These are phyloP conservation scores for Scolopax rusticola DNA, from an alignment of 2,797 vertebrate species.

Conservation along the genomic window DNA sequence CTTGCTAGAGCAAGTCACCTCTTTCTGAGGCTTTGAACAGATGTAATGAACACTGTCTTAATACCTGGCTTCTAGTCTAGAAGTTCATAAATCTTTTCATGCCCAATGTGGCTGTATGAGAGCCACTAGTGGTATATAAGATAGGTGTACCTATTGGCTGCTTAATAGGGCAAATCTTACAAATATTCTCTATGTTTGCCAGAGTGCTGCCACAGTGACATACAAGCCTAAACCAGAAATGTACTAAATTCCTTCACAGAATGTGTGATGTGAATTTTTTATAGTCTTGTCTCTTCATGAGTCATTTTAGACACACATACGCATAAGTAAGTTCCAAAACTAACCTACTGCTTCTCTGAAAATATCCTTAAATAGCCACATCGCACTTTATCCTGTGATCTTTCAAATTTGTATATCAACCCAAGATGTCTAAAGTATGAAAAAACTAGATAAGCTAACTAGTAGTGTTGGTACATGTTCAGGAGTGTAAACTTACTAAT, in stretches of 20 bases:
- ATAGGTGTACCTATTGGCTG: background rate
- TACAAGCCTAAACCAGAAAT: background rate
- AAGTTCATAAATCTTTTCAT: background rate
- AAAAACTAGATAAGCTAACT: background rate
- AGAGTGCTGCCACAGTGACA: background rate
- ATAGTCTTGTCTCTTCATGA: background rate
- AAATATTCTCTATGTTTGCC: background rate
- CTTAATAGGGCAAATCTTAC: background rate
- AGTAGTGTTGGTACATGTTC: background rate
- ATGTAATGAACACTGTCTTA: background rate
- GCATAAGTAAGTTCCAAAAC: slow-evolving; percentile 9
- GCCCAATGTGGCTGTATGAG: background rate
- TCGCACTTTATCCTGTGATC: background rate
- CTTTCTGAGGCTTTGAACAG: background rate
- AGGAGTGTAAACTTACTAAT: background rate
- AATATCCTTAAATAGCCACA: slow-evolving; percentile 57
- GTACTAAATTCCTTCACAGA: background rate
- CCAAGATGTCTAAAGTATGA: slow-evolving; percentile 14
- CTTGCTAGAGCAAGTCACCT: background rate
- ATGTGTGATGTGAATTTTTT: background rate
- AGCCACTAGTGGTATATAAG: background rate
- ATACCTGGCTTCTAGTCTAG: background rate
- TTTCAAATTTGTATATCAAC: slow-evolving; percentile 1
- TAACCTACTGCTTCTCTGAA: slow-evolving; percentile 22
- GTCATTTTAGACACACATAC: slow-evolving; percentile 28